phyloP scores from a whole-genome alignment of 2,113 vertebrate species.

The Gasterosteus aculeatus region DNA sequence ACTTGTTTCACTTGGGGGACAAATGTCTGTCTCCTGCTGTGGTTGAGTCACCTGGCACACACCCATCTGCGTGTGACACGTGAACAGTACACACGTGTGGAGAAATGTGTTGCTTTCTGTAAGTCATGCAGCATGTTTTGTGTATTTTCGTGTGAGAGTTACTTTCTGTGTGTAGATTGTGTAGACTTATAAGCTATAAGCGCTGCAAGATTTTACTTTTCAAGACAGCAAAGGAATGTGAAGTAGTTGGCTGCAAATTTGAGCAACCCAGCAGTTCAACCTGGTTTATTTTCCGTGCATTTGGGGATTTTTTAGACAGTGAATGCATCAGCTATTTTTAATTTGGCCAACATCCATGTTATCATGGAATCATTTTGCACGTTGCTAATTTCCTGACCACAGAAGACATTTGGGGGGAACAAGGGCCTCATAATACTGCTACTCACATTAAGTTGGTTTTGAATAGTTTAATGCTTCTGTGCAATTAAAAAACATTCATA shows the following conservation, averaged over 20 bases:
- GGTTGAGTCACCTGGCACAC: constrained; percentile 17
- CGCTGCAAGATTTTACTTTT: not conserved
- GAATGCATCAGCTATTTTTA: not conserved
- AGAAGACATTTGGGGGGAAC: not conserved
- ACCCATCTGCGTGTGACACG: not conserved
- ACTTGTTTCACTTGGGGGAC: too few species aligned
- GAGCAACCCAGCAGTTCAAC: not conserved
- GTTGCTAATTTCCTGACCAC: not conserved
- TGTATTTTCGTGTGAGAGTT: not conserved
- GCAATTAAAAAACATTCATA: not conserved
- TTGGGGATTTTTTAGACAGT: not conserved
- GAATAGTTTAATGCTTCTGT: not conserved
- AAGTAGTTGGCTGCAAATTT: not conserved
- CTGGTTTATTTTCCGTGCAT: not conserved
- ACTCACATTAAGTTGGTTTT: not conserved
- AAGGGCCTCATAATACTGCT: not conserved
- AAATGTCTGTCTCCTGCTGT: too few species aligned
- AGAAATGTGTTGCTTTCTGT: not conserved
- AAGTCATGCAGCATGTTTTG: not conserved
- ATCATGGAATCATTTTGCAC: not conserved
- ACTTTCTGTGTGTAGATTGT: too few species aligned
- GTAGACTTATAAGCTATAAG: not conserved
- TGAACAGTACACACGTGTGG: not conserved
- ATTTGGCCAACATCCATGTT: not conserved
- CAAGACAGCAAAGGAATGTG: not conserved